phyloP scores from a whole-genome alignment of 2,888 invertebrate species.

The Dynastes hyllus region DNA sequence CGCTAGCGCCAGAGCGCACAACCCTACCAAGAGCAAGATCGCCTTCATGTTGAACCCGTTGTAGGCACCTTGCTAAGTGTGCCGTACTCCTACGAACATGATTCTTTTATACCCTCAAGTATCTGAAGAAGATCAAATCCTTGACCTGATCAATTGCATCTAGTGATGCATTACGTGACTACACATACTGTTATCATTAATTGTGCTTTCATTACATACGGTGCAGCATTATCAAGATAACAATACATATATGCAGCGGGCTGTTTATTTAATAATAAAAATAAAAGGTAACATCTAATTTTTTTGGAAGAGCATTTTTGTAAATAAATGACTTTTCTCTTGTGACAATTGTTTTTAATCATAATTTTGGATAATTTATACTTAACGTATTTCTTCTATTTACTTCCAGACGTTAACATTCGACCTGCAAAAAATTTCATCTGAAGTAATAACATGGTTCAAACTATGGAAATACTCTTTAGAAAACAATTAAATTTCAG shows the following conservation, averaged over 20 bases:
- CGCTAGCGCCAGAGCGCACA: constrained; percentile 50
- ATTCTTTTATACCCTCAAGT: constrained; percentile 45
- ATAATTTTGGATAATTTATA: too few relatives aligned
- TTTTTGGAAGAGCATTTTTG: too few relatives aligned
- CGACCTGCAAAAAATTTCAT: too few relatives aligned
- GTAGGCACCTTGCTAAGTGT: constrained; percentile 43
- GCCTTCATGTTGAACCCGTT: constrained; percentile 43
- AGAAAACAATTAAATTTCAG: too few relatives aligned
- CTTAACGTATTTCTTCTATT: too few relatives aligned
- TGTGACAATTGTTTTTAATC: too few relatives aligned
- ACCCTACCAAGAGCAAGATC: constrained; percentile 45
- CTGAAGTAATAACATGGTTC: too few relatives aligned
- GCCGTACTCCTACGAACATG: neutral
- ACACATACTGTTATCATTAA: constrained; percentile 14
- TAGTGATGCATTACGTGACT: neutral
- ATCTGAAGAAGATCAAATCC: constrained; percentile 41
- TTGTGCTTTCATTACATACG: neutral
- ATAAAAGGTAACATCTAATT: too few relatives aligned
- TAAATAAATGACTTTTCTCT: too few relatives aligned
- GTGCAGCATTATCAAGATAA: neutral
- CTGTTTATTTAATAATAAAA: neutral
- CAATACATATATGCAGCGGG: neutral
- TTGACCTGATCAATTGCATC: constrained; percentile 28
- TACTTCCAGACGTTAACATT: too few relatives aligned
- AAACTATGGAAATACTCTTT: too few relatives aligned